A percentile compares a stretch with the other conserved stretches of the same genome.
phyloP scores from a whole-genome alignment of 2,888 invertebrate species.

The Thecophora atra region DNA sequence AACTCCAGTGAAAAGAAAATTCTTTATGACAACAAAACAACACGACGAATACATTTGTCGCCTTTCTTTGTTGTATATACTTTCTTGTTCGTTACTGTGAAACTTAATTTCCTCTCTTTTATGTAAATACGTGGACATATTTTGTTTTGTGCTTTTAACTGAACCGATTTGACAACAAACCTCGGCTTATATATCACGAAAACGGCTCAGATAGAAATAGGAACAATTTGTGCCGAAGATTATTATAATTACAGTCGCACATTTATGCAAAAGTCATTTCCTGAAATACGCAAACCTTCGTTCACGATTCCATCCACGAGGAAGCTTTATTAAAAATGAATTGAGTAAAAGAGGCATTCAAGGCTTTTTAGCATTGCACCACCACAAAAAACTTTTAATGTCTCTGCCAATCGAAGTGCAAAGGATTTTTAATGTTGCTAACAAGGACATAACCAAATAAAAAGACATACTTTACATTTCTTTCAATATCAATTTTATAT shows the following conservation, averaged over 20 bases:
- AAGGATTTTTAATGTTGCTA: background rate
- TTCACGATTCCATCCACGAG: background rate
- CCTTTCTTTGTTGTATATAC: background rate
- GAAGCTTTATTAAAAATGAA: slow-evolving; percentile 14
- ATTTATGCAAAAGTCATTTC: too few species aligned
- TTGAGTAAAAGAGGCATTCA: background rate
- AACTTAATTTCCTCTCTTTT: background rate
- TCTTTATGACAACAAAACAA: too few species aligned
- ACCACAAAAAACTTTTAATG: slow-evolving; percentile 28
- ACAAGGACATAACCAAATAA: background rate
- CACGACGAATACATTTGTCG: slow-evolving; percentile 16
- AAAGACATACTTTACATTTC: background rate
- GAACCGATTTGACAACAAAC: background rate
- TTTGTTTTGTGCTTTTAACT: background rate
- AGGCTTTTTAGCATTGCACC: slow-evolving; percentile 29
- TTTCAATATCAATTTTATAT: background rate
- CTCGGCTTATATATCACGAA: too few species aligned
- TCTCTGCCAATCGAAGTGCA: background rate
- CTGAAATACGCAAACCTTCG: background rate
- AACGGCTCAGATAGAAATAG: too few species aligned
- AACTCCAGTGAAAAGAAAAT: background rate
- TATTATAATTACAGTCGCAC: too few species aligned
- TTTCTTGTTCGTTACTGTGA: background rate
- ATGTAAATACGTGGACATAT: too few species aligned
- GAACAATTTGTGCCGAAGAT: too few species aligned